Conservation (phyloP, 2,888 invertebrate species). For the Heliconius erato region DNA sequence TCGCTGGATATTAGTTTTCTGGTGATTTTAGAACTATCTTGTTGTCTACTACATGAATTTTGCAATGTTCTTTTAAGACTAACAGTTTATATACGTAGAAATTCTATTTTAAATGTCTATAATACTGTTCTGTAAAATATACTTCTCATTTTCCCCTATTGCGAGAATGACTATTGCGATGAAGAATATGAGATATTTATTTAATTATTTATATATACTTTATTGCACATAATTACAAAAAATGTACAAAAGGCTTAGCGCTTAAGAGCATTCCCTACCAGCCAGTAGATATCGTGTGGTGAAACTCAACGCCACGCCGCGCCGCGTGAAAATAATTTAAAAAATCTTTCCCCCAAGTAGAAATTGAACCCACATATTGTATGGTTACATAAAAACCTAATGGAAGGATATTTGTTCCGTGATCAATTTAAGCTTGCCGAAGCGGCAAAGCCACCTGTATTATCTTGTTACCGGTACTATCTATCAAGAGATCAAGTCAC, state of each 20-base stretch:
- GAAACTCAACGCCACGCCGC: not conserved
- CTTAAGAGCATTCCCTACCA: no score
- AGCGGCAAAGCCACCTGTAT: conserved; percentile 16
- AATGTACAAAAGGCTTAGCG: no score
- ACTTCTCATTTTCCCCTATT: no score
- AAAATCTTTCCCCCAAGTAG: no score
- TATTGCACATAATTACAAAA: no score
- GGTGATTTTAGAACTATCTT: not conserved
- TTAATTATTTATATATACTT: no score
- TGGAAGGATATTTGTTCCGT: not conserved
- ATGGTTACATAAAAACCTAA: not conserved
- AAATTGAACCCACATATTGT: not conserved
- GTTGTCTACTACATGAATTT: not conserved
- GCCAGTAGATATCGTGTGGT: not conserved
- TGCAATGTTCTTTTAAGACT: not conserved
- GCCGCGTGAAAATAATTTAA: no score
- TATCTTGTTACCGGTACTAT: conserved; percentile 30
- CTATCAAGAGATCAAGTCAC: conserved; percentile 31
- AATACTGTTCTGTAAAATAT: no score
- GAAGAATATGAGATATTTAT: no score
- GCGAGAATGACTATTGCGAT: no score
- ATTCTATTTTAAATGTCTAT: no score
- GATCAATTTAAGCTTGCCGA: conserved; percentile 14
- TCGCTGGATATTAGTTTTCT: conserved; percentile 4
- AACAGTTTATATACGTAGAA: no score